Percentiles rank a stretch among this genome's conserved stretches.
Conservation (phyloP, 2,113 vertebrate genomes). For the Chamaetylas fuelleborni region DNA sequence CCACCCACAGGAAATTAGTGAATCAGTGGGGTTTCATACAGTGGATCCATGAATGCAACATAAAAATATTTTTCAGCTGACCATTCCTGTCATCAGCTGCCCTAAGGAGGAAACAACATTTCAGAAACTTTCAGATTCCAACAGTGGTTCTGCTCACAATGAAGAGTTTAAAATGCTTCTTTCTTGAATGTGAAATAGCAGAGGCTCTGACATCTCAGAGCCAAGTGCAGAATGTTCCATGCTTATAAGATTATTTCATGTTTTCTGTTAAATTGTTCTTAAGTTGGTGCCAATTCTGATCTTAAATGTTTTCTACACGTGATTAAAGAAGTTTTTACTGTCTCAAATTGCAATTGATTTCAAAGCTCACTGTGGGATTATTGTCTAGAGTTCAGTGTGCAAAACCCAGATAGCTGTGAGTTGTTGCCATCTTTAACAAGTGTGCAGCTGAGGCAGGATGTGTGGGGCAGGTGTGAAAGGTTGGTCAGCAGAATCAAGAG, state of each 20-base stretch:
- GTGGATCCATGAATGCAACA: neutral
- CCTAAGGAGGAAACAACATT: neutral
- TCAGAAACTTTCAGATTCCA: neutral
- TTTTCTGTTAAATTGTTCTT: neutral
- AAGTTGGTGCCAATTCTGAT: neutral
- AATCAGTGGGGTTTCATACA: neutral
- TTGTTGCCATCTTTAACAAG: neutral
- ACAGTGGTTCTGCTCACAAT: neutral
- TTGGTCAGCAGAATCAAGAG: neutral
- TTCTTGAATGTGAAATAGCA: neutral
- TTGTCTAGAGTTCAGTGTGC: neutral
- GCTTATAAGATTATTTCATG: neutral
- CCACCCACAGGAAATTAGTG: constrained; percentile 81
- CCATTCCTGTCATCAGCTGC: neutral
- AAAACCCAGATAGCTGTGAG: neutral
- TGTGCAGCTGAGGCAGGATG: neutral
- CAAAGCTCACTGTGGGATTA: neutral
- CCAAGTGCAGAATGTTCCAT: neutral
- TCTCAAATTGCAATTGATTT: neutral
- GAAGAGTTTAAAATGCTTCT: neutral
- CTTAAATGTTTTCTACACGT: neutral
- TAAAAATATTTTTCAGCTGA: neutral
- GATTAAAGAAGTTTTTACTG: constrained; percentile 18
- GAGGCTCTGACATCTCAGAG: neutral
- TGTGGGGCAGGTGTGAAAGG: neutral